Percentiles rank a stretch among this genome's conserved stretches.
Evolutionary conservation across 1,140 invertebrate species (phyloP).

Genomic region (Forficula auricularia): DNA sequence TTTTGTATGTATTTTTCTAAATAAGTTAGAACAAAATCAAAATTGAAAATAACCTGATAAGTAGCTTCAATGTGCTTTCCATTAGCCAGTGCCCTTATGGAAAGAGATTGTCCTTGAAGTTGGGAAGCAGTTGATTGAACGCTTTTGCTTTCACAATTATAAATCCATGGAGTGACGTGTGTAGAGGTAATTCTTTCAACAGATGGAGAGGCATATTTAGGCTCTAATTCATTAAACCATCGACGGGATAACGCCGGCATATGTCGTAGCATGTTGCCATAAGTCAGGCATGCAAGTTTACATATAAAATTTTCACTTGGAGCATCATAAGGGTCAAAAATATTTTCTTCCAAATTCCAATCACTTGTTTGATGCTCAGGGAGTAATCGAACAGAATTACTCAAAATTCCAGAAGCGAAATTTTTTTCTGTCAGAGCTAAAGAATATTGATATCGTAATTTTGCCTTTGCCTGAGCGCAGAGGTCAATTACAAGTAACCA

Average conservation of each 20-base stretch:
- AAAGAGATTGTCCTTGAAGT: constrained; percentile 19
- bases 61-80: too few species aligned
- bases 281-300: constrained; percentile 47
- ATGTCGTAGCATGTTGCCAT: constrained; percentile 39
- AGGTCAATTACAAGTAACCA: constrained; percentile 57
- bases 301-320: too few species aligned
- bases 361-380: too few species aligned
- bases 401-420: too few species aligned
- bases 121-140: constrained; percentile 30
- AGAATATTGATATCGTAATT: constrained; percentile 51
- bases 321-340: too few species aligned
- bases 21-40: too few species aligned
- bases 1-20: too few species aligned
- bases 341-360: too few species aligned
- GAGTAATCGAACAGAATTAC: too few species aligned
- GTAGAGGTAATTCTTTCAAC: constrained; percentile 59
- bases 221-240: constrained; percentile 61
- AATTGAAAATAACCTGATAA: too few species aligned
- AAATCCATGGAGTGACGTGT: constrained; percentile 53
- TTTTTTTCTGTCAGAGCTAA: constrained; percentile 11
- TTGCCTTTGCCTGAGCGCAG: constrained; percentile 42
- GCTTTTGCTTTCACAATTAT: constrained; percentile 45
- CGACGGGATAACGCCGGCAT: constrained; percentile 61
- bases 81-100: too few species aligned
- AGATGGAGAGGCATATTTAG: constrained; percentile 37